These are phyloP conservation scores for Drosophila cognata DNA, from an alignment of 2,888 invertebrate species.

Conservation along the genomic window DNA sequence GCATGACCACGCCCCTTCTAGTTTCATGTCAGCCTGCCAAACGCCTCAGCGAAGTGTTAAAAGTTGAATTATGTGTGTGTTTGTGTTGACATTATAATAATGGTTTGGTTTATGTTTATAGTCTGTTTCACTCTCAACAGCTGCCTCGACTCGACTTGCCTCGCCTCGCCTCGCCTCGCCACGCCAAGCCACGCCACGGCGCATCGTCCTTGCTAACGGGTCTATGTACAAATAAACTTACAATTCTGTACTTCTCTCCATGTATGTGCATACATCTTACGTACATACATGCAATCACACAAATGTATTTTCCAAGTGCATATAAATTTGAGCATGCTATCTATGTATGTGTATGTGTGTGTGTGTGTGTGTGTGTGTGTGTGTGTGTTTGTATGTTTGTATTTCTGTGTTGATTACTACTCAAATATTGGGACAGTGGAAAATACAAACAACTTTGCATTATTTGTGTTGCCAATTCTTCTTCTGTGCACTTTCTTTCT, in stretches of 20 bases:
- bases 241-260: conserved; percentile 2
- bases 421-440: conserved; percentile 57
- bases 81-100: conserved; percentile 74
- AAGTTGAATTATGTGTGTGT: conserved; percentile 71
- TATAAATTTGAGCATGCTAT: conserved; percentile 1
- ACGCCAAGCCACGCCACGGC: not conserved
- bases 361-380: not conserved
- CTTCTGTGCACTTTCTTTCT: not conserved
- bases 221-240: conserved; percentile 2
- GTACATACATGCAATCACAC: not conserved
- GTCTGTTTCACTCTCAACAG: conserved; percentile 40
- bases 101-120: conserved; percentile 72
- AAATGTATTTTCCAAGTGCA: conserved; percentile 10
- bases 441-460: conserved; percentile 6
- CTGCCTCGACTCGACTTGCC: not conserved
- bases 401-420: conserved; percentile 42
- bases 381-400: not conserved
- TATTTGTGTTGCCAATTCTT: conserved; percentile 14
- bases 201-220: not conserved
- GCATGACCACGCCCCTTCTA: conserved; percentile 41
- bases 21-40: conserved; percentile 9
- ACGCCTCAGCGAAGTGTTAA: conserved; percentile 60
- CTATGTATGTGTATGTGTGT: not conserved
- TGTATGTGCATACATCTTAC: not conserved
- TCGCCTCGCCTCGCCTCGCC: conserved; percentile 39